Conservation (phyloP, 2,113 vertebrate genomes). For the Labrus mixtus region DNA sequence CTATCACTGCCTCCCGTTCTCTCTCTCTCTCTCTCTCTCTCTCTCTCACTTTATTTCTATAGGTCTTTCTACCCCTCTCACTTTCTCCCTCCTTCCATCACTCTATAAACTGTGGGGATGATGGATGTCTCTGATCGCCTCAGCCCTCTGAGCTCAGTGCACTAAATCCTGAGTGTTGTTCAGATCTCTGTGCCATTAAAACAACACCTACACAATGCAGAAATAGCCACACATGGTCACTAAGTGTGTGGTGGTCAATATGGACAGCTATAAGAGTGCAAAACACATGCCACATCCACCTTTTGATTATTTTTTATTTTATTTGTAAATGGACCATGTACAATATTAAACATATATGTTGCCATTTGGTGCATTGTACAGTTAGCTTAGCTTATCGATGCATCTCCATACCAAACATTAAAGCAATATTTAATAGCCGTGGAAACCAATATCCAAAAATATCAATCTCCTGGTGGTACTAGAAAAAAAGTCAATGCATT, state of each 20-base stretch:
- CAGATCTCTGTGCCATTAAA: conserved; percentile 56
- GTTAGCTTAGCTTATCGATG: too few relatives aligned
- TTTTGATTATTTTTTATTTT: too few relatives aligned
- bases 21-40: conserved; percentile 28
- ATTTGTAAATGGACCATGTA: too few relatives aligned
- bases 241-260: conserved; percentile 21
- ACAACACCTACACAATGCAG: conserved; percentile 58
- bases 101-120: conserved; percentile 54
- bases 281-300: background rate
- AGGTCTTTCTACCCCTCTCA: background rate
- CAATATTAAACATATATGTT: too few relatives aligned
- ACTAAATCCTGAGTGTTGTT: conserved; percentile 43
- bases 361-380: too few relatives aligned
- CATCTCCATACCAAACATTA: too few relatives aligned
- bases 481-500: too few relatives aligned
- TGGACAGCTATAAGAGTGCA: conserved; percentile 3
- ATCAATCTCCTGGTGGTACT: too few relatives aligned
- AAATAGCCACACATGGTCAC: conserved; percentile 39
- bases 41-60: background rate
- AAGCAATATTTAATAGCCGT: too few relatives aligned
- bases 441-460: too few relatives aligned
- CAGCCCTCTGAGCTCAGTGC: conserved; percentile 52
- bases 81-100: conserved; percentile 32
- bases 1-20: conserved; percentile 45
- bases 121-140: conserved; percentile 67